Percentiles rank a stretch among this genome's conserved stretches.
Evolutionary conservation across 2,113 vertebrate species (phyloP).

Genomic region (Nansenia antarctica): DNA sequence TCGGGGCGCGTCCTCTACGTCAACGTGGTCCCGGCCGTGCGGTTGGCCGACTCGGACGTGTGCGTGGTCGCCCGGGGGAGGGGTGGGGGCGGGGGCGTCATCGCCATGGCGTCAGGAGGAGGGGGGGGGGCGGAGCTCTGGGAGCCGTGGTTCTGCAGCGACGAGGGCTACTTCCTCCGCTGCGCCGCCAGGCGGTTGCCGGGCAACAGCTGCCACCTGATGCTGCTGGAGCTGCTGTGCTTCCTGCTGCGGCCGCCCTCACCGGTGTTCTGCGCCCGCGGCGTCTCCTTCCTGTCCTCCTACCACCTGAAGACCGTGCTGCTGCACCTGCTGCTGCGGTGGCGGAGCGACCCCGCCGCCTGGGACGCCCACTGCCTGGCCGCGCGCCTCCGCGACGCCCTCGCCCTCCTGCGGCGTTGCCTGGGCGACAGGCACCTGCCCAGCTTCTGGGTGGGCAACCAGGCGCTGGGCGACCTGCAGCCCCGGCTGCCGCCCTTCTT

Average conservation of each 20-base stretch:
- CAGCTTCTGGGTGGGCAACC: too few species aligned
- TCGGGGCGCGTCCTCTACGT: background rate
- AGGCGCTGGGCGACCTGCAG: too few species aligned
- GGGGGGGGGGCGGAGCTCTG: too few species aligned
- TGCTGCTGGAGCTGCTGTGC: background rate
- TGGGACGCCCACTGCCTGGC: too few species aligned
- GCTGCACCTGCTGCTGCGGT: too few species aligned
- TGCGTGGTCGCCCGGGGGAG: background rate
- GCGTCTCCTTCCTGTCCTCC: background rate
- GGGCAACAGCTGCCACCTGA: background rate
- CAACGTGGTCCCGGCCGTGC: background rate
- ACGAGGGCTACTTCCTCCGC: background rate
- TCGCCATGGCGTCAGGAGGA: too few species aligned
- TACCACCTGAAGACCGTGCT: constrained; percentile 3
- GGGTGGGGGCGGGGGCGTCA: too few species aligned
- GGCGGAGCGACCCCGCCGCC: too few species aligned
- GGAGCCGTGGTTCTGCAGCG: constrained; percentile 6
- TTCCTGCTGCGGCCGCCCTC: background rate
- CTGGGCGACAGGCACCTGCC: too few species aligned
- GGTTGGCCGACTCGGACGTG: background rate
- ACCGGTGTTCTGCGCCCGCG: background rate
- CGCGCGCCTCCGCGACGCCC: too few species aligned
- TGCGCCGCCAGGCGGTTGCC: background rate
- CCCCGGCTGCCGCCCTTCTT: too few species aligned
- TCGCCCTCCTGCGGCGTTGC: too few species aligned